These are phyloP conservation scores for Aphaenogaster floridana DNA, from an alignment of 1,140 invertebrate genomes.

Conservation along the genomic window DNA sequence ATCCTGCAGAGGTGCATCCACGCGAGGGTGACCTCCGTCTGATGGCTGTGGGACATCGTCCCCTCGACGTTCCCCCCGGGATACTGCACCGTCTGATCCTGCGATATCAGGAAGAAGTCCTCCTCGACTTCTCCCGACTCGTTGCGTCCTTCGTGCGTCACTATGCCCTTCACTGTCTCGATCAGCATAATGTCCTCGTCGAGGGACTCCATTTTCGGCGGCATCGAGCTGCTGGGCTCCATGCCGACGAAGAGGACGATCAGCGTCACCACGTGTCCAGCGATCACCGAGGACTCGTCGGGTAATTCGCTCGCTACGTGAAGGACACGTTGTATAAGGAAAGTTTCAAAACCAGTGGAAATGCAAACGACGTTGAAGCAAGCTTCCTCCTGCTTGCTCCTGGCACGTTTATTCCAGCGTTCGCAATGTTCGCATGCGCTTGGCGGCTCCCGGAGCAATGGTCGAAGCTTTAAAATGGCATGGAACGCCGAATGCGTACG, in stretches of 20 bases:
- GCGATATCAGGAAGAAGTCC: conserved; percentile 64
- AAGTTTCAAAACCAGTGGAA: not conserved
- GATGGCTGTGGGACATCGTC: not conserved
- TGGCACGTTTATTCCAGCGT: not conserved
- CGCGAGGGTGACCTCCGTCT: not conserved
- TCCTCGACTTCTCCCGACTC: conserved; percentile 57
- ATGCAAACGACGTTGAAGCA: not conserved
- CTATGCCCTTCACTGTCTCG: conserved; percentile 66
- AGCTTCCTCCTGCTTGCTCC: not conserved
- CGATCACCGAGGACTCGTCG: not conserved
- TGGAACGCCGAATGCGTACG: not conserved
- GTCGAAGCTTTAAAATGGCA: not conserved
- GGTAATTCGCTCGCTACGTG: not conserved
- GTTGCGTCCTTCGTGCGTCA: not conserved
- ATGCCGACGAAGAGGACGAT: conserved; percentile 42
- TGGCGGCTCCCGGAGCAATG: not conserved
- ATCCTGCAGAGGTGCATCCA: conserved; percentile 86
- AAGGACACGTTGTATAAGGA: not conserved
- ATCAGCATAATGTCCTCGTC: conserved; percentile 65
- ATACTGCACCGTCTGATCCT: conserved; percentile 39
- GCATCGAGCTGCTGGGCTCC: conserved; percentile 57
- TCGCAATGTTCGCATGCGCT: not conserved
- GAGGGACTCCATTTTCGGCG: conserved; percentile 51
- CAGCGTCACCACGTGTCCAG: not conserved
- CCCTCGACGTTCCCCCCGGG: conserved; percentile 30